Conservation (phyloP, 2,797 vertebrate species). For the Valencia hispanica region DNA sequence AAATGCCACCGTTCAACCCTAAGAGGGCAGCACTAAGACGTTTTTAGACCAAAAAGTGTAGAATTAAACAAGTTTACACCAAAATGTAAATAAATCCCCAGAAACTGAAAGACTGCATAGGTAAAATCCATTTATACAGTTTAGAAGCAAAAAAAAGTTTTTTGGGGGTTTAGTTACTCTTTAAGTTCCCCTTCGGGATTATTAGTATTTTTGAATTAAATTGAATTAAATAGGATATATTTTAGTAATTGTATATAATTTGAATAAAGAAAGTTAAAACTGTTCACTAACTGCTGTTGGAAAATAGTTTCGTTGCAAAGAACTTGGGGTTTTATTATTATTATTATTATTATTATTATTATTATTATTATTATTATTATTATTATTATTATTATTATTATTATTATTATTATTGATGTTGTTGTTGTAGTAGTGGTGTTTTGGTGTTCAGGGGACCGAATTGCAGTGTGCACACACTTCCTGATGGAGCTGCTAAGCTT, state of each 20-base stretch:
- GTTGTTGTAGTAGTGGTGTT: background rate
- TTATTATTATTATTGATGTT: background rate
- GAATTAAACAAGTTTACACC: no score
- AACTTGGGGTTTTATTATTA: background rate
- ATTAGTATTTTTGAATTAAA: background rate
- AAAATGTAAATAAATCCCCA: no score
- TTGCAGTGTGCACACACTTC: slow-evolving; percentile 69
- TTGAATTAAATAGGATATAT: background rate
- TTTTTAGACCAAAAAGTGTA: no score
- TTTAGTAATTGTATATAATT: background rate
- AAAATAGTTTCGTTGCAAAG: background rate
- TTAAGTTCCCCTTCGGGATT: no score
- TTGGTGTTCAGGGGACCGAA: slow-evolving; percentile 39
- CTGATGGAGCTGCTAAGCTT: slow-evolving; percentile 59
- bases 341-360: background rate
- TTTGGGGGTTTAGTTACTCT: no score
- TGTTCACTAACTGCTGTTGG: background rate
- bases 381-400: background rate
- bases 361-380: background rate
- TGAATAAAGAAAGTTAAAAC: background rate
- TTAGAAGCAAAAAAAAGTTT: no score
- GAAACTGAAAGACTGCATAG: no score
- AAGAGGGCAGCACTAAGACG: no score
- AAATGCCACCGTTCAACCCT: no score
- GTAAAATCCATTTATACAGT: no score